phyloP scores from a whole-genome alignment of 53 echinoderm and acorn worm species.

The Glandiceps talaboti region DNA sequence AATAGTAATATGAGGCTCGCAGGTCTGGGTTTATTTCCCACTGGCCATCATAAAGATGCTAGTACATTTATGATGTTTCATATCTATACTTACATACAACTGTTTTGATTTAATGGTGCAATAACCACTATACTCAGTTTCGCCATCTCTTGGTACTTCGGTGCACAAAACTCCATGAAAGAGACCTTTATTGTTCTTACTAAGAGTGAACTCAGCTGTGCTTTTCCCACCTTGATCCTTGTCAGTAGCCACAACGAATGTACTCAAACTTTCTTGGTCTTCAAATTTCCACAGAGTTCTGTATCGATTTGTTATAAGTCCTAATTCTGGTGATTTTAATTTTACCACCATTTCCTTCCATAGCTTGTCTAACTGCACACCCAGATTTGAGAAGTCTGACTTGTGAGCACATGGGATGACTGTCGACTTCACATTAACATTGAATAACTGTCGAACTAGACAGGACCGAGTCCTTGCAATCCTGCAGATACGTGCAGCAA shows the following conservation, averaged over 20 bases:
- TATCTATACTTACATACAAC: constrained; percentile 65
- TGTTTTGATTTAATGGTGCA: constrained; percentile 54
- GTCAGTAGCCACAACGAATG: constrained; percentile 58
- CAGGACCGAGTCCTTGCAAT: neutral
- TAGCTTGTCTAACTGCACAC: neutral
- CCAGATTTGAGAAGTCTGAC: neutral
- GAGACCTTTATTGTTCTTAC: constrained; percentile 75
- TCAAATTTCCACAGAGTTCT: constrained; percentile 53
- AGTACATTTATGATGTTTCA: too few species aligned
- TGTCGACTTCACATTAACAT: neutral
- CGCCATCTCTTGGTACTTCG: constrained; percentile 69
- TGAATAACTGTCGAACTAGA: neutral
- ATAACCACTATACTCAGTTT: constrained; percentile 82
- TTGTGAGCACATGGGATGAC: neutral
- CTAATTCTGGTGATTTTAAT: constrained; percentile 40
- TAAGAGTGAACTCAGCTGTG: constrained; percentile 44
- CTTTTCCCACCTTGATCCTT: constrained; percentile 68
- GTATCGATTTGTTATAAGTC: constrained; percentile 55
- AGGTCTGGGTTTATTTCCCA: too few species aligned
- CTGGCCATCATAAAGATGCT: too few species aligned
- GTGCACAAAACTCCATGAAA: constrained; percentile 75
- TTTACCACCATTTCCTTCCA: constrained; percentile 7
- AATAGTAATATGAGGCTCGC: too few species aligned
- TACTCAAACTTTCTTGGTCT: constrained; percentile 49
- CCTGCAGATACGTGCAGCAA: neutral